A percentile compares a stretch with the other conserved stretches of the same genome.
These are phyloP conservation scores for Cydia fagiglandana DNA, from an alignment of 1,140 invertebrate genomes.

Conservation along the genomic window DNA sequence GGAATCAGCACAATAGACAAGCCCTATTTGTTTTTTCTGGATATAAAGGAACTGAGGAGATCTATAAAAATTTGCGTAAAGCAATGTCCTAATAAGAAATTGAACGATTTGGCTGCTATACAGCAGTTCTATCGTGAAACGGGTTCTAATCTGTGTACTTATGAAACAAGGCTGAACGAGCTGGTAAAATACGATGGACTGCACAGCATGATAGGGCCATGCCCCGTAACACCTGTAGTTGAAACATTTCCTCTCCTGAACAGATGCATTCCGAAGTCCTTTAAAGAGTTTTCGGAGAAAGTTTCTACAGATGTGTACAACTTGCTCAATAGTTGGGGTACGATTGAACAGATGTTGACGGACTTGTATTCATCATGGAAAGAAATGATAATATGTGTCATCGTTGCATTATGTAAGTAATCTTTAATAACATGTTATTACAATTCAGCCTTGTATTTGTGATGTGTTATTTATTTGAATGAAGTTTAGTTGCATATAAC, in stretches of 20 bases:
- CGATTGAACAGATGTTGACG: slow-evolving; percentile 91
- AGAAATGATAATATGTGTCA: slow-evolving; percentile 89
- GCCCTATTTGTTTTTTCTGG: slow-evolving; percentile 91
- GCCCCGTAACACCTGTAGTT: slow-evolving; percentile 86
- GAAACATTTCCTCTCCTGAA: slow-evolving; percentile 89
- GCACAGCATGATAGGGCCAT: slow-evolving; percentile 84
- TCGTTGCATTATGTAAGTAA: slow-evolving; percentile 88
- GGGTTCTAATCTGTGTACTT: slow-evolving; percentile 85
- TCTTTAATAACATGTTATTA: background rate
- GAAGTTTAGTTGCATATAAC: background rate
- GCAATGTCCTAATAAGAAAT: slow-evolving; percentile 86
- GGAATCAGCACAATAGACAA: slow-evolving; percentile 90
- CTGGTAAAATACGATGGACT: slow-evolving; percentile 62
- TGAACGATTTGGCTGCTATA: slow-evolving; percentile 84
- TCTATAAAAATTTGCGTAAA: slow-evolving; percentile 94
- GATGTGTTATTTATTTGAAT: background rate
- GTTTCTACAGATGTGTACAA: slow-evolving; percentile 87
- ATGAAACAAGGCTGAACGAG: slow-evolving; percentile 83
- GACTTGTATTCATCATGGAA: slow-evolving; percentile 94
- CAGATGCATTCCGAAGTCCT: slow-evolving; percentile 89
- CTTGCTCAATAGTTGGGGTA: slow-evolving; percentile 92
- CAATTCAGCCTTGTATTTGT: slow-evolving; percentile 17
- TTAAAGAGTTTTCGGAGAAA: slow-evolving; percentile 81
- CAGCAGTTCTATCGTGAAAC: slow-evolving; percentile 87
- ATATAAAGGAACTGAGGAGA: slow-evolving; percentile 86